Conservation (phyloP, 1,140 invertebrate species). For the Drosophila kikkawai region DNA sequence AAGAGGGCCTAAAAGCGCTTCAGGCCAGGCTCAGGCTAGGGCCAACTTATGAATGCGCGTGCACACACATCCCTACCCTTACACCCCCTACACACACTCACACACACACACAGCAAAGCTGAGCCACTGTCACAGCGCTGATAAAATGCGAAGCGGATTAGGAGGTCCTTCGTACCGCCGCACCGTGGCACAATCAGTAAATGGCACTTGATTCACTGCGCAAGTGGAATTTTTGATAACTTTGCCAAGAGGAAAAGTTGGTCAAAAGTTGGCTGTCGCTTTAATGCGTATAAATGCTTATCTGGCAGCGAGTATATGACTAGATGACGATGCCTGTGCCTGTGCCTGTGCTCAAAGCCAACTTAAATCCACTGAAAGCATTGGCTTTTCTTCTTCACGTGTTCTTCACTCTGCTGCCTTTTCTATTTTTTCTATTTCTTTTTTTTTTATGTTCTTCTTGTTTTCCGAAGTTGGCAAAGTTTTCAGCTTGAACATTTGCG, state of each 20-base stretch:
- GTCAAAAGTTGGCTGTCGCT: slow-evolving; percentile 78
- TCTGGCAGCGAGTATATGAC: slow-evolving; percentile 63
- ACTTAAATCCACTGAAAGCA: slow-evolving; percentile 78
- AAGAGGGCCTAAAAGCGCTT: slow-evolving; percentile 75
- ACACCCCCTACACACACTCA: neutral
- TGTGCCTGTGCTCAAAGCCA: slow-evolving; percentile 54
- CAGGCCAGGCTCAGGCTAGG: slow-evolving; percentile 62
- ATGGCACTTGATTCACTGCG: slow-evolving; percentile 83
- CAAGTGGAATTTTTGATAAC: slow-evolving; percentile 84
- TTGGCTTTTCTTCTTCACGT: slow-evolving; percentile 69
- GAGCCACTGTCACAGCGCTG: slow-evolving; percentile 77
- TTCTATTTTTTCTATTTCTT: slow-evolving; percentile 25
- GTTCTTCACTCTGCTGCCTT: slow-evolving; percentile 21
- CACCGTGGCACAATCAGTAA: slow-evolving; percentile 77
- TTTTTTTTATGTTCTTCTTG: slow-evolving; percentile 26
- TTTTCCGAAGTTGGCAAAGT: slow-evolving; percentile 71
- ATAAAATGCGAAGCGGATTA: slow-evolving; percentile 84
- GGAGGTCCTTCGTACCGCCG: slow-evolving; percentile 51
- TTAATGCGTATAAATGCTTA: slow-evolving; percentile 81
- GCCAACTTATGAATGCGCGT: slow-evolving; percentile 77
- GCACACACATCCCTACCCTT: slow-evolving; percentile 23
- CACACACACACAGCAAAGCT: slow-evolving; percentile 30
- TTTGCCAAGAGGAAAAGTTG: slow-evolving; percentile 73
- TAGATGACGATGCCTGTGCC: slow-evolving; percentile 54
- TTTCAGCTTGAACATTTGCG: slow-evolving; percentile 78